Evolutionary conservation across 2,113 vertebrate species (phyloP).

Genomic region (Centropus bengalensis): DNA sequence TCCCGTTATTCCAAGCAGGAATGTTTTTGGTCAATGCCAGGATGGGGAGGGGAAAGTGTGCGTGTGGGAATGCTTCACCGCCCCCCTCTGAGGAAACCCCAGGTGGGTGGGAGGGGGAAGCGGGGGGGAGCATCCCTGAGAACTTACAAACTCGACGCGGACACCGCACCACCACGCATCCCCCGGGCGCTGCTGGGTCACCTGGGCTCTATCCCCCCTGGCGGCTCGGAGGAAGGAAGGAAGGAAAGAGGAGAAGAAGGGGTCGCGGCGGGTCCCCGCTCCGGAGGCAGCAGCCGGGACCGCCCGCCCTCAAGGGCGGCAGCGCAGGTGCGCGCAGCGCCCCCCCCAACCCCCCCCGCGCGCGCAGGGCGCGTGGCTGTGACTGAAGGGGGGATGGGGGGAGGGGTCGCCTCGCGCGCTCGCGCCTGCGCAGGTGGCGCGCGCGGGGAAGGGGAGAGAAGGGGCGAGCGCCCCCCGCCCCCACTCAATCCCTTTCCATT

Average conservation of each 20-base stretch:
- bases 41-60: too few species aligned
- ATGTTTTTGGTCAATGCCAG: neutral
- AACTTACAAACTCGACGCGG: conserved; percentile 8
- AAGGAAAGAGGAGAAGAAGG: neutral
- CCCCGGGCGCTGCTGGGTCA: neutral
- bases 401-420: neutral
- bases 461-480: neutral
- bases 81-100: neutral
- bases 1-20: neutral
- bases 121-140: neutral
- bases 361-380: neutral
- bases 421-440: neutral
- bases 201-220: neutral
- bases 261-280: neutral
- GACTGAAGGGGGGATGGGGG: neutral
- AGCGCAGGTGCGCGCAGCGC: neutral
- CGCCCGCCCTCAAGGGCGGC: neutral
- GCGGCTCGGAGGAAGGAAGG: neutral
- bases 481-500: too few species aligned
- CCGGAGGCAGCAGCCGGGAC: neutral
- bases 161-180: neutral
- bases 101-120: neutral
- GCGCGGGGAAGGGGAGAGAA: neutral
- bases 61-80: neutral
- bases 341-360: neutral